phyloP scores from a whole-genome alignment of 2,797 vertebrate species.

The Apogon hyalosoma region DNA sequence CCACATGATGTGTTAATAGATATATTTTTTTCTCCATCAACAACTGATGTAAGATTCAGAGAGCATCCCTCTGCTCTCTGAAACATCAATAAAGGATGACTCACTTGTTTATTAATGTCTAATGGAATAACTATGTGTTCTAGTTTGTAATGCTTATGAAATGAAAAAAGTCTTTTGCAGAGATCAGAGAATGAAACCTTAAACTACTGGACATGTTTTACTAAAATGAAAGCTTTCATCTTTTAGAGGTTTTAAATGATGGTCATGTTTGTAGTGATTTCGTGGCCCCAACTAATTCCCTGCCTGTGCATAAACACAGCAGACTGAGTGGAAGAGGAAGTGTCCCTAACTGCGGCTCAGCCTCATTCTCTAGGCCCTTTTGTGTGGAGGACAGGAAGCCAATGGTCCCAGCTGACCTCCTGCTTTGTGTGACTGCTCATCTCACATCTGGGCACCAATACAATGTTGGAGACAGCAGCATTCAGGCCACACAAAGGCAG shows the following conservation, averaged over 20 bases:
- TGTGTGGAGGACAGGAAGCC: constrained; percentile 74
- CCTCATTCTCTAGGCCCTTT: constrained; percentile 58
- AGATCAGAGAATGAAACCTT: background rate
- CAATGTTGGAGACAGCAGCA: constrained; percentile 32
- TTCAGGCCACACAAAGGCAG: constrained; percentile 41
- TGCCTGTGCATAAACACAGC: constrained; percentile 11
- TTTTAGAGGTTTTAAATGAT: background rate
- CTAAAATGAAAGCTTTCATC: background rate
- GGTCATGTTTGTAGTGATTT: constrained; percentile 8
- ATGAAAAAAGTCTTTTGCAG: background rate
- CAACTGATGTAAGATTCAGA: no score
- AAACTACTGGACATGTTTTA: background rate
- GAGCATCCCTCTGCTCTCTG: no score
- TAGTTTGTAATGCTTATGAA: background rate
- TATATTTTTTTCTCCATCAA: no score
- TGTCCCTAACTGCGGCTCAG: constrained; percentile 67
- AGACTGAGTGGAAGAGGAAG: constrained; percentile 69
- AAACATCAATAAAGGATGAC: no score
- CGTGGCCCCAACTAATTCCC: constrained; percentile 33
- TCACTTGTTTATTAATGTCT: no score
- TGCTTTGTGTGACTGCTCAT: constrained; percentile 75
- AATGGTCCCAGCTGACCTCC: constrained; percentile 75
- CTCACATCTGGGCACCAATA: constrained; percentile 65
- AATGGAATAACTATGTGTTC: no score
- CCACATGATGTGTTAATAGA: no score